Evolutionary conservation across 2,113 vertebrate species (phyloP).

Genomic region (Callospermophilus lateralis): DNA sequence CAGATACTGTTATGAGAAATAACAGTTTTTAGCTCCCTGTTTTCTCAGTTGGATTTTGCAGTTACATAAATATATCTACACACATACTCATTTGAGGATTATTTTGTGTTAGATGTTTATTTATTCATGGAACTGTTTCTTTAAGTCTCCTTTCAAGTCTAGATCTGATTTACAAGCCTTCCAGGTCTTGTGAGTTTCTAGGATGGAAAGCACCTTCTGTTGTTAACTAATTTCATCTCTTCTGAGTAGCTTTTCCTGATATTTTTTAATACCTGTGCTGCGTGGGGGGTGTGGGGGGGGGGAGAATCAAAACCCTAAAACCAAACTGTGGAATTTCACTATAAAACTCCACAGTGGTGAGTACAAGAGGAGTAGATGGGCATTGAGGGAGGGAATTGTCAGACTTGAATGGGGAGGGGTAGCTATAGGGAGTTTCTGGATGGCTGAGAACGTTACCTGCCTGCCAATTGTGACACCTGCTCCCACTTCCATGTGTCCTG

Average conservation of each 20-base stretch:
- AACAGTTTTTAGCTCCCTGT: background rate
- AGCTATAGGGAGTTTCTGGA: background rate
- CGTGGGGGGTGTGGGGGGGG: no score
- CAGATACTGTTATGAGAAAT: background rate
- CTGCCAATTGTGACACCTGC: background rate
- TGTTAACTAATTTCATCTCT: constrained; percentile 66
- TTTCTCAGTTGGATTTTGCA: background rate
- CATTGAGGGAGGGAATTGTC: background rate
- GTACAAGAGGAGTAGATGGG: background rate
- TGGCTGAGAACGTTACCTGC: background rate
- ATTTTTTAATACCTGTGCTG: constrained; percentile 40
- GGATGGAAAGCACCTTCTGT: constrained; percentile 66
- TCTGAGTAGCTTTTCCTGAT: constrained; percentile 60
- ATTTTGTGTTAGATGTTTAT: constrained; percentile 62
- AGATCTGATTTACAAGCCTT: constrained; percentile 77
- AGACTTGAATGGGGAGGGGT: background rate
- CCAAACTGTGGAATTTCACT: background rate
- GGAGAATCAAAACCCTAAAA: background rate
- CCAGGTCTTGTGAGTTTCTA: constrained; percentile 54
- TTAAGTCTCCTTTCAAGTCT: constrained; percentile 71
- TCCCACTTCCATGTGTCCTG: accelerated
- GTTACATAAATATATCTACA: background rate
- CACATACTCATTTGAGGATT: constrained; percentile 63
- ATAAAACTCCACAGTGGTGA: constrained; percentile 5
- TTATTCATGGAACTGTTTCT: constrained; percentile 70